Evolutionary conservation across 2,113 vertebrate genomes (phyloP), one percentile per base, ranked within the genome.

Genomic region (Antennarius striatus): DNA sequence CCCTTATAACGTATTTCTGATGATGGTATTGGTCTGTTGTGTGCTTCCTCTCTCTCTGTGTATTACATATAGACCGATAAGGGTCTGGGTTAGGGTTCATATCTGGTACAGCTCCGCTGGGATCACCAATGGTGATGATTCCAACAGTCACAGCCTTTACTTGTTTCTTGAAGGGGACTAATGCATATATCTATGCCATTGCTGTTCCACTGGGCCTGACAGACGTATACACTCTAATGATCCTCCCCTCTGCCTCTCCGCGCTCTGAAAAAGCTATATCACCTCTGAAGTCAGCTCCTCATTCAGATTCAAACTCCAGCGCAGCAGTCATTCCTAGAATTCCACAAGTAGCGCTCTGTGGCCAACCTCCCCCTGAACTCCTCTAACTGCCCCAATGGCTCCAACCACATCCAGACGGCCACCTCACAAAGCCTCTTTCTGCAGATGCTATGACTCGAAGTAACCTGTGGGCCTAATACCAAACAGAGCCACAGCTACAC

Each of bases 241-340:
- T 7, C 30, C 61, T 39, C 47, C 54, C 17, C 42, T 49, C 17
- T 39, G 39, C 28, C 32, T 50, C 47, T 14, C 11, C 17, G 64
- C 47, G 59, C 56, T 39, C 58, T 0, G 4, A 52, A 54, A 57
- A 58, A 4, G 16, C 65, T 77, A 47, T 36, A 79, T 77, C 79
- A 81, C 69, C 79, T 85, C 73, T 30, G 50, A 54, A 77, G 56
- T 69, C 67, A 47, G 55, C 63, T 63, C 63, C 56, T 64, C 30
- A 54, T 49, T 73, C 75, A 51, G 45, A 79, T 75, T 68, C 72
- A 69, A 83, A 80, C 77, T 83, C 67, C 66, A 71, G 71, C 83
- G 86, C 70, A 30, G 60, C 84, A 81, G 77, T 68, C 91, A 93
- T 93, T 93, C 91, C 91, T 88, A 68, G 78, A 88, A 93, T 93